Base-by-base conservation (phyloP, 2,888 invertebrate genomes). In the Arge pagana region DNA sequence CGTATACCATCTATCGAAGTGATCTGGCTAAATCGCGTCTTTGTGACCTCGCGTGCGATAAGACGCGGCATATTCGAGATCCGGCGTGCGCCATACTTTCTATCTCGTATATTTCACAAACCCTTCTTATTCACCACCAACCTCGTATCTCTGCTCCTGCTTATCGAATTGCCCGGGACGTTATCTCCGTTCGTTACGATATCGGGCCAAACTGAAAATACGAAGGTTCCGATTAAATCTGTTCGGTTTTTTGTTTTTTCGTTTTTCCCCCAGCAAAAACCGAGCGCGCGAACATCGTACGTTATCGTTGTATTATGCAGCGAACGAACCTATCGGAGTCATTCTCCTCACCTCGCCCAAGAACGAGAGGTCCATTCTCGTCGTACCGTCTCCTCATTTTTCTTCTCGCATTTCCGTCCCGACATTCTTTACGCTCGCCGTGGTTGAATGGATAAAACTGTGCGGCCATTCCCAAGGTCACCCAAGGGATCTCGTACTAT, bases 21-120 rank as follows among this genome's bases (percentile, higher is more conserved):
- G n/a, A n/a, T n/a, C n/a, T n/a, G n/a, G n/a, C n/a, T n/a, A n/a
- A n/a, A n/a, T n/a, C 21, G 21, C 33, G 21, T n/a, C 33, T 45
- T n/a, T n/a, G n/a, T n/a, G n/a, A n/a, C n/a, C 30, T 23, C 30
- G 33, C 43, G 33, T 24, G n/a, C 33, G 23, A 28, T 24, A 37
- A 8, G 30, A n/a, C 45, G 19, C 45, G 33, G 33, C 45, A 45
- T 45, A 45, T 45, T 45, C 45, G 45, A n/a, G n/a, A 45, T 45
- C 45, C 31, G 45, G 33, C 45, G 33, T 45, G 45, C 31, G 23
- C 33, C 45, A 45, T 45, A 45, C 45, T 33, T 33, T 23, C 45
- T 24, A 45, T 45, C 10, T 18, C 33, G 33, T 45, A 45, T 45
- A 45, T 45, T 33, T 45, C 24, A n/a, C n/a, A n/a, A n/a, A n/a